A percentile compares a stretch with the other conserved stretches of the same genome.
Conservation (phyloP, 2,888 invertebrate genomes). For the Cryptops parisi region DNA sequence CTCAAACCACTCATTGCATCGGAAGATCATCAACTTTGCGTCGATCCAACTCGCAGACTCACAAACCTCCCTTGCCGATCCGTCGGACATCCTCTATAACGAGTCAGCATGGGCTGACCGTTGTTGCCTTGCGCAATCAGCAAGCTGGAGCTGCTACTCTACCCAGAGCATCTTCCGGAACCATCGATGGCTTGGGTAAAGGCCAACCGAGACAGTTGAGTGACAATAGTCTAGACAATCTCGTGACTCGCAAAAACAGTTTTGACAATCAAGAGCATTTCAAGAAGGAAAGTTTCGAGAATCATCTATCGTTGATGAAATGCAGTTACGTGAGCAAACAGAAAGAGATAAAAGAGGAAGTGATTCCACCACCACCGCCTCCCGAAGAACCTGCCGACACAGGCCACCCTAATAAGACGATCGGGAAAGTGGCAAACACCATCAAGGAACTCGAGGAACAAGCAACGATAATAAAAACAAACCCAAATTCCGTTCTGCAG, state of each 20-base stretch:
- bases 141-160: conserved; percentile 8
- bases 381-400: too few relatives aligned
- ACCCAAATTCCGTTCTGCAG: background rate
- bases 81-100: conserved; percentile 55
- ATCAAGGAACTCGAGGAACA: background rate
- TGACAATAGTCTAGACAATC: background rate
- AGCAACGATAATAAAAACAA: background rate
- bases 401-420: background rate
- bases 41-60: conserved; percentile 14
- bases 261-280: background rate
- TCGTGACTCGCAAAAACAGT: background rate
- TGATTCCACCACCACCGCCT: background rate
- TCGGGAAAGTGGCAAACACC: background rate
- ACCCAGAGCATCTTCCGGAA: background rate
- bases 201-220: background rate
- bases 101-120: conserved; percentile 17
- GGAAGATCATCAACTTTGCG: conserved; percentile 16
- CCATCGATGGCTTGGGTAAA: background rate
- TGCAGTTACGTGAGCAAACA: background rate
- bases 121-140: conserved; percentile 11
- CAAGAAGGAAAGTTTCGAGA: background rate
- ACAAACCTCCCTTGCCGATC: conserved; percentile 67
- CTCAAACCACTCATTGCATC: background rate
- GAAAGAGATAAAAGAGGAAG: background rate
- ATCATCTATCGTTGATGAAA: background rate